Evolutionary conservation across 2,888 invertebrate species (phyloP), one percentile per base, ranked within the genome.

Genomic region (Eupithecia abbreviata): DNA sequence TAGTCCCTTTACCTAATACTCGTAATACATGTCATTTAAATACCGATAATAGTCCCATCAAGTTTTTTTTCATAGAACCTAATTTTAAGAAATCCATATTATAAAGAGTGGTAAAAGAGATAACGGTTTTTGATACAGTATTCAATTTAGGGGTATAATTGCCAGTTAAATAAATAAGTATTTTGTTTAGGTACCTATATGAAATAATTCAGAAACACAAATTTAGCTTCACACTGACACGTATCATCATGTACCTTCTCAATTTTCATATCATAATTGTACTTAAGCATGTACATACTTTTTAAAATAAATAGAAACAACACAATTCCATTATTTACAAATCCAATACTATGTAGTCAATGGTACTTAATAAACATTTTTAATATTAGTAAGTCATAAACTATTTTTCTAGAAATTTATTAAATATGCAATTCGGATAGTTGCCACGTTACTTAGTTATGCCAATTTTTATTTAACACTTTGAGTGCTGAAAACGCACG

Each of bases 221-320:
- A 88, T 88, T 83, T 81, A 66, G 76, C 74, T 80, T 78, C 76
- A 81, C 62, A 62, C 62, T 79, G 78, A 84, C 85, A 86, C 89
- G 85, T 91, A 91, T 91, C 90, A 89, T 87, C 81, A 88, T 87
- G 90, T 90, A 91, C 90, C 87, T 92, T 87, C 80, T 87, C 88
- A 82, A 87, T 88, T 91, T 88, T 88, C 94, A 94, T 94, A 94
- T 94, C 94, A 94, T 91, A 13, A 6, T 69, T 88, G 90, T 92
- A 92, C 87, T 85, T 92, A 92, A 90, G 88, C 90, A 88, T 93
- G 90, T 91, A 92, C 86, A 89, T 91, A 91, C n/a, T 70, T 79
- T 86, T 86, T 85, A 85, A 85, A 83, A 85, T 85, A 80, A 69
- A 75, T 87, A 87, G 86, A 85, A 82, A 85, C 82, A 85, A 85